phyloP scores from a whole-genome alignment of 2,113 vertebrate genomes.

The Microtus pennsylvanicus region DNA sequence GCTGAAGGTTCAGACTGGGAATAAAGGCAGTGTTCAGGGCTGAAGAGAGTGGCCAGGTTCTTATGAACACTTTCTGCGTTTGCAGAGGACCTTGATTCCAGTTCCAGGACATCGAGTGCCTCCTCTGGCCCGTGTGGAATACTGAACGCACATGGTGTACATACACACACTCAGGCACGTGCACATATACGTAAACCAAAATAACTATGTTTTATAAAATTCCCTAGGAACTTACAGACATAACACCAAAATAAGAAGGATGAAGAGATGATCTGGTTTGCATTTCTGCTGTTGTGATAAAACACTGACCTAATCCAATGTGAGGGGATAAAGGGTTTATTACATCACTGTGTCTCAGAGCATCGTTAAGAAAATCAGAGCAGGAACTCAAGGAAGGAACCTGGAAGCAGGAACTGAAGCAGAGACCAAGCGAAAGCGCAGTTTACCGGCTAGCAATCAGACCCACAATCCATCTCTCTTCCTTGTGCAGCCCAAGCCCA shows the following conservation, averaged over 20 bases:
- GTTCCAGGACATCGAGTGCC: neutral
- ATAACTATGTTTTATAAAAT: neutral
- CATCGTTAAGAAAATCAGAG: neutral
- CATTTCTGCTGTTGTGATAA: neutral
- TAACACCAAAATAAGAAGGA: slow-evolving; percentile 17
- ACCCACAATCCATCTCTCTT: neutral
- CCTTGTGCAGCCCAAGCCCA: neutral
- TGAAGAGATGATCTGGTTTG: neutral
- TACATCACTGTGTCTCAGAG: neutral
- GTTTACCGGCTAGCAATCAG: neutral
- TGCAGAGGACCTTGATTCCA: too few species aligned
- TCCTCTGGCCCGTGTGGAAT: neutral
- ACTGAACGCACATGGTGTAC: neutral
- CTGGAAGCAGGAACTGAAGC: neutral
- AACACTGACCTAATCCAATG: neutral
- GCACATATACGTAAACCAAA: neutral
- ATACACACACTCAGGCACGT: neutral
- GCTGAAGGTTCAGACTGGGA: neutral
- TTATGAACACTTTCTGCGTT: neutral
- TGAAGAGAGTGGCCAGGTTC: neutral
- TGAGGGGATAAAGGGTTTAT: neutral
- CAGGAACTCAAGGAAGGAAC: neutral
- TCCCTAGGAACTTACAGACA: neutral
- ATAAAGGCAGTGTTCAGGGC: neutral
- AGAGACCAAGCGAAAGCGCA: too few species aligned